Evolutionary conservation across 2,888 invertebrate genomes (phyloP), one percentile per base, ranked within the genome.

Genomic region (Osmoderma eremita): DNA sequence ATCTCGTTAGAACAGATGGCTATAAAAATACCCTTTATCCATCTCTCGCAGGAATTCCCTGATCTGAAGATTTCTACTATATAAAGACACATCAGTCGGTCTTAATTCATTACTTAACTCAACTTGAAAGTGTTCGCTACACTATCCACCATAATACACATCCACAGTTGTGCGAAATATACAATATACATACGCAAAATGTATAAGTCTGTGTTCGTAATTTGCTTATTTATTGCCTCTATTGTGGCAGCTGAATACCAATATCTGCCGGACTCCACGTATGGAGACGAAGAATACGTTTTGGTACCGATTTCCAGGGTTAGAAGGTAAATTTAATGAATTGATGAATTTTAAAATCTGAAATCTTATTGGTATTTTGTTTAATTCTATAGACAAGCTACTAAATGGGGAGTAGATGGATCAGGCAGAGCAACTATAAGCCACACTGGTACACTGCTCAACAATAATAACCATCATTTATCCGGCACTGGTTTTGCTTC

Each of bases 401-500:
- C 45, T 2, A 42, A 6, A 39, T 51, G 8, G 24, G 54, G 54
- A 4, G 38, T 54, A 1, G 39, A 54, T 5, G n/a, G 38, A 1
- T 12, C 38, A 10, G 51, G 51, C 24, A 54, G 54, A 54, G 54
- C 38, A 2, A 38, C 18, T 17, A 4, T 72, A n/a, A 64, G 69
- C 5, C 68, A 69, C 17, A 67, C 63, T 1, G 71, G 71, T 5
- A 71, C 67, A 12, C 15, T 74, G 6, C n/a, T 72, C 5, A 58
- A 74, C 45, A 74, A 70, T 41, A 54, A 67, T 15, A 63, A 50
- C 1, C 72, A 74, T 41, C 17, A 62, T 30, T 49, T 74, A 6
- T 64, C 65, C 17, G 72, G 70, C 1, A 69, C 71, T 12, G 72
- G 63, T 13, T 71, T 66, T 30, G 69, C 68, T 3, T 38, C 53